A percentile compares a stretch with the other conserved stretches of the same genome.
Conservation (phyloP, 2,797 vertebrate species). For the Sebastolobus alascanus region DNA sequence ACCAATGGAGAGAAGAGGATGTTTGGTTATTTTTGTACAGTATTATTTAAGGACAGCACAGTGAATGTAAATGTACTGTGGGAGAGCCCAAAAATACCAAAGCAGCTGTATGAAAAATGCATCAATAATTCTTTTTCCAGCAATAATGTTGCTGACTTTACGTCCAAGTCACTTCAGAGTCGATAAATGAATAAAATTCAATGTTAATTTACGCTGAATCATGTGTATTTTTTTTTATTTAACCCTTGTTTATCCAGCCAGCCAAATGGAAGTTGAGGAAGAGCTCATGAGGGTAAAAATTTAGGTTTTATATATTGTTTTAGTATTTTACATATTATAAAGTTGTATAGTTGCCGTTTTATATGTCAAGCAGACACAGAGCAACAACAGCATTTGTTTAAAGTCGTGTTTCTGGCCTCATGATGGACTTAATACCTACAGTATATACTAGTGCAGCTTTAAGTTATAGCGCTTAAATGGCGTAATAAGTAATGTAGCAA, state of each 20-base stretch:
- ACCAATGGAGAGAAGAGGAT: background rate
- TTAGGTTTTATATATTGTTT: background rate
- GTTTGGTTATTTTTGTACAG: slow-evolving; percentile 75
- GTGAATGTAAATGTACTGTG: slow-evolving; percentile 60
- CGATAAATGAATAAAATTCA: slow-evolving; percentile 60
- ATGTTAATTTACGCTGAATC: background rate
- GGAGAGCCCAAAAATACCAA: slow-evolving; percentile 48
- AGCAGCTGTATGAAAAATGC: slow-evolving; percentile 50
- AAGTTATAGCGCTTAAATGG: too few relatives aligned
- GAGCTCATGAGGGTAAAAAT: background rate
- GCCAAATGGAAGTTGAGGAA: background rate
- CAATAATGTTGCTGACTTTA: slow-evolving; percentile 42
- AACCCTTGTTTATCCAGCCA: background rate
- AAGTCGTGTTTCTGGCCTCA: background rate
- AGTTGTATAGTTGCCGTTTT: too few relatives aligned
- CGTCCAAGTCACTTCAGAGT: slow-evolving; percentile 23
- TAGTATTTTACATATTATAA: too few relatives aligned
- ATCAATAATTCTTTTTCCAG: slow-evolving; percentile 37
- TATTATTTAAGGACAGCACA: slow-evolving; percentile 71
- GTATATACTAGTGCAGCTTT: too few relatives aligned
- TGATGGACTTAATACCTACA: background rate
- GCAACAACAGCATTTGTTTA: background rate
- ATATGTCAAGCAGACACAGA: too few relatives aligned
- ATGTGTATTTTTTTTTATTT: slow-evolving; percentile 10
- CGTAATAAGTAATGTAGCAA: too few relatives aligned